A percentile compares a stretch with the other conserved stretches of the same genome.
Conservation (phyloP, 2,888 invertebrate species). For the Drosophila suboccidentalis region DNA sequence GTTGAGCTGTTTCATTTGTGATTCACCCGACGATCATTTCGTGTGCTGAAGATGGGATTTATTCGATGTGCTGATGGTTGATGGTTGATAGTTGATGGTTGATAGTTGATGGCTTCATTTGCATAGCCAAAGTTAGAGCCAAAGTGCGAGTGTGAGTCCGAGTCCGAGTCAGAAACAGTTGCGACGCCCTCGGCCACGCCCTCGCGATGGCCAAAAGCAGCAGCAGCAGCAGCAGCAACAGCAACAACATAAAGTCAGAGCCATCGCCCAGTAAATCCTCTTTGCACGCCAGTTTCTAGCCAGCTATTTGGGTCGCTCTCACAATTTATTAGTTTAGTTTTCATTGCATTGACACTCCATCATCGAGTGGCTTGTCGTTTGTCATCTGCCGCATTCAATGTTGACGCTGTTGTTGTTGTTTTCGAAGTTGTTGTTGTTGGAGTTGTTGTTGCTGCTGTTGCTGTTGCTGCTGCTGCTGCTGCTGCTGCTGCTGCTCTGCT, state of each 20-base stretch:
- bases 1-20: constrained; percentile 1
- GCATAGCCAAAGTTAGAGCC: background rate
- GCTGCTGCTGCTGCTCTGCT: constrained; percentile 14
- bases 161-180: constrained; percentile 10
- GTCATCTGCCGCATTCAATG: constrained; percentile 67
- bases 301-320: constrained; percentile 82
- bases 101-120: constrained; percentile 6
- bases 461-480: constrained; percentile 10
- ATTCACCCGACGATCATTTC: constrained; percentile 1
- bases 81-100: constrained; percentile 3
- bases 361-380: constrained; percentile 80
- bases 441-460: constrained; percentile 5
- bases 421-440: constrained; percentile 6
- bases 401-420: constrained; percentile 26
- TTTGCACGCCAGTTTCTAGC: constrained; percentile 78
- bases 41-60: background rate
- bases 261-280: constrained; percentile 71
- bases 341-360: constrained; percentile 82
- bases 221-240: background rate
- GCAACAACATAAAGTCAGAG: constrained; percentile 7
- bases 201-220: background rate
- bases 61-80: constrained; percentile 5
- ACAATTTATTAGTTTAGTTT: constrained; percentile 82
- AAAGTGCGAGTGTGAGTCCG: background rate
- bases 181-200: constrained; percentile 24